Percentiles rank a stretch among this genome's conserved stretches.
Conservation (phyloP, 1,140 invertebrate species). For the Papilio dardanus region DNA sequence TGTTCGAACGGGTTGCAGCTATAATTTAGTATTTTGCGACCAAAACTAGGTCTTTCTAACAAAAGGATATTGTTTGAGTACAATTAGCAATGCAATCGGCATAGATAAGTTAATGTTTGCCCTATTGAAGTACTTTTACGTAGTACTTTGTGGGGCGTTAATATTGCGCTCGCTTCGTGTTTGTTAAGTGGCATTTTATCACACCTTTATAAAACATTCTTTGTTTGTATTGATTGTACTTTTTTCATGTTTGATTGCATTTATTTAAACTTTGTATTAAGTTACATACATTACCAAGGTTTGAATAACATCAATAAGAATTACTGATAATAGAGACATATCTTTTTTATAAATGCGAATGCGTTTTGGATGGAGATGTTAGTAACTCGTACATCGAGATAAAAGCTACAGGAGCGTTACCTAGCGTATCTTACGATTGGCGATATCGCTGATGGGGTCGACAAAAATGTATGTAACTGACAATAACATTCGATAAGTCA, state of each 20-base stretch:
- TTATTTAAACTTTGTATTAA: neutral
- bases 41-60: conserved; percentile 74
- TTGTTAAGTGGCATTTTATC: conserved; percentile 34
- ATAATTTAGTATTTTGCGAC: conserved; percentile 72
- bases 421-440: no score
- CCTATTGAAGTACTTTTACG: conserved; percentile 51
- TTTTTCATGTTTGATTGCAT: neutral
- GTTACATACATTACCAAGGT: neutral
- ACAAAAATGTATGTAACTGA: no score
- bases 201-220: conserved; percentile 7
- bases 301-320: neutral
- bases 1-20: conserved; percentile 62
- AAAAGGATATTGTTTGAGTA: conserved; percentile 73
- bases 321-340: no score
- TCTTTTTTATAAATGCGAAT: no score
- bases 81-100: conserved; percentile 73
- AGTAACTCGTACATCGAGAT: no score
- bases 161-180: conserved; percentile 42
- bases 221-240: conserved; percentile 16
- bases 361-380: no score
- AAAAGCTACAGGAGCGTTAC: no score
- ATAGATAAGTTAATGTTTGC: conserved; percentile 75
- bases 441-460: no score
- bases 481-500: no score
- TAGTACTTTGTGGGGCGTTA: conserved; percentile 37